Evolutionary conservation across 2,888 invertebrate species (phyloP).

Genomic region (Pollenia amentaria): DNA sequence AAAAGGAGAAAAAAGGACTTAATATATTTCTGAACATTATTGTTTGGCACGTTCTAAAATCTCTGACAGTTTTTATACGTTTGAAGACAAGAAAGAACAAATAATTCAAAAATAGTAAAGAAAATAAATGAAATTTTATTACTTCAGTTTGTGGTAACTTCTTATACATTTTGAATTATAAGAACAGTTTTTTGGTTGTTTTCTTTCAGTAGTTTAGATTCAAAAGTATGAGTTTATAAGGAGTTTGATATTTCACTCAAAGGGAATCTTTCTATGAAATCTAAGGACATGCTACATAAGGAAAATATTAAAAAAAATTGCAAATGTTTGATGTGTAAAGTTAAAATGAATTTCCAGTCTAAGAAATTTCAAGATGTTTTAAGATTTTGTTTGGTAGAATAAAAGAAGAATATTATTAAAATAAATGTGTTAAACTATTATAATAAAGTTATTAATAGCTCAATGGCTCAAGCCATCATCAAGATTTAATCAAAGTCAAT

Average conservation of each 20-base stretch:
- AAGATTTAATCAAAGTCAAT: too few species aligned
- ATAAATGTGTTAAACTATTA: too few species aligned
- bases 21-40: slow-evolving; percentile 56
- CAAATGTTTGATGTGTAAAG: background rate
- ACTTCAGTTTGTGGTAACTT: slow-evolving; percentile 23
- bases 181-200: background rate
- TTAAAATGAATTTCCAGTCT: slow-evolving; percentile 35
- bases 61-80: slow-evolving; percentile 54
- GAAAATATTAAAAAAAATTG: slow-evolving; percentile 32
- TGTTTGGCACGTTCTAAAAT: slow-evolving; percentile 33
- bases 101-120: slow-evolving; percentile 31
- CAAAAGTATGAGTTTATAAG: background rate
- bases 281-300: slow-evolving; percentile 42
- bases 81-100: slow-evolving; percentile 46
- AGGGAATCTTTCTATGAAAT: slow-evolving; percentile 59
- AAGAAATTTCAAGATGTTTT: background rate
- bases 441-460: too few species aligned
- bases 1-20: slow-evolving; percentile 11
- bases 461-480: too few species aligned
- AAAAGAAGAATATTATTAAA: too few species aligned
- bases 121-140: slow-evolving; percentile 7
- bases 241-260: slow-evolving; percentile 22
- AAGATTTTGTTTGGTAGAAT: too few species aligned
- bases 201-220: slow-evolving; percentile 14
- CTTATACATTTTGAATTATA: background rate